Conservation (phyloP, 2,797 vertebrate species). For the Melanotaenia trifasciata region DNA sequence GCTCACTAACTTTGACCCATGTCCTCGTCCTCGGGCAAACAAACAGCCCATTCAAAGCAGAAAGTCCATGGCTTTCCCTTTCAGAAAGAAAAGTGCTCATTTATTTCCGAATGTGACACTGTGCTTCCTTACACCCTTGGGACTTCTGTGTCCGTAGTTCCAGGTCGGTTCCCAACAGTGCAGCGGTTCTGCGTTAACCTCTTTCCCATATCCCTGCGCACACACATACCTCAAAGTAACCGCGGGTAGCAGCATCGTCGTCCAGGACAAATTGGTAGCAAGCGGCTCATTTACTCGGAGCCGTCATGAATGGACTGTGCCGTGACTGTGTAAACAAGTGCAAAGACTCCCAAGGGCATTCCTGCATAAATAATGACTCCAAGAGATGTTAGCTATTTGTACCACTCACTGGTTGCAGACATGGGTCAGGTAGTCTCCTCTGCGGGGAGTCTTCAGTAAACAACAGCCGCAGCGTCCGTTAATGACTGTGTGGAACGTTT, state of each 20-base stretch:
- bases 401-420: slow-evolving; percentile 67
- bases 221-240: slow-evolving; percentile 54
- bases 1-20: slow-evolving; percentile 54
- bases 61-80: slow-evolving; percentile 34
- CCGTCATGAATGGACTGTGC: slow-evolving; percentile 77
- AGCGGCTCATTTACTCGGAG: slow-evolving; percentile 83
- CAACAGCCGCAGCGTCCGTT: slow-evolving; percentile 64
- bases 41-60: slow-evolving; percentile 57
- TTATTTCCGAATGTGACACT: slow-evolving; percentile 64
- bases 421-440: slow-evolving; percentile 78
- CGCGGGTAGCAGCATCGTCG: slow-evolving; percentile 63
- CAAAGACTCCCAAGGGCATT: slow-evolving; percentile 81
- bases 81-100: slow-evolving; percentile 33
- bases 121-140: slow-evolving; percentile 61
- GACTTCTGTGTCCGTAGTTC: slow-evolving; percentile 68
- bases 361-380: slow-evolving; percentile 80
- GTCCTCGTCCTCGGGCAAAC: slow-evolving; percentile 59
- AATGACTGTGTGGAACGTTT: slow-evolving; percentile 50
- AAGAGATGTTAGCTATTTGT: slow-evolving; percentile 78
- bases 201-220: slow-evolving; percentile 25
- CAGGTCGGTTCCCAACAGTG: slow-evolving; percentile 66
- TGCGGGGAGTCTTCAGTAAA: slow-evolving; percentile 76
- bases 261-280: slow-evolving; percentile 82
- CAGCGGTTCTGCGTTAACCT: slow-evolving; percentile 57
- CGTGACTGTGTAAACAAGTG: slow-evolving; percentile 81